These are phyloP conservation scores for Microtus richardsoni DNA, from an alignment of 2,113 vertebrate genomes.

Conservation along the genomic window DNA sequence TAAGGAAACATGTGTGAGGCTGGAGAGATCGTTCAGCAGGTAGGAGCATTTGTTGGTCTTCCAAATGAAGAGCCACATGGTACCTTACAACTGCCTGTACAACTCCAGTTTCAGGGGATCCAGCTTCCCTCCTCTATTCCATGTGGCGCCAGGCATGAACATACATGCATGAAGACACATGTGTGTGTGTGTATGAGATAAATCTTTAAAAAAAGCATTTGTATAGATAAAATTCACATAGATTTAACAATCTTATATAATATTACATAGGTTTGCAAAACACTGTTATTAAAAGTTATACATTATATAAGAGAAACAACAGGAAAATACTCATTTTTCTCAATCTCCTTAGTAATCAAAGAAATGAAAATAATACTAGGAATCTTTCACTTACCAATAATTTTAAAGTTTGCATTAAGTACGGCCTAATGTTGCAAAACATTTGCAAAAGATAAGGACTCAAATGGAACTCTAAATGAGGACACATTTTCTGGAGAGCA, in stretches of 20 bases:
- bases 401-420: slow-evolving; percentile 12
- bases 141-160: not conserved
- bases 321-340: not conserved
- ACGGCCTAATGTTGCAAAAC: not conserved
- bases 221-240: not conserved
- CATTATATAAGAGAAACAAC: not conserved
- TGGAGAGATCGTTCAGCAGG: not conserved
- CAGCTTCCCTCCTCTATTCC: not conserved
- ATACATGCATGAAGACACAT: not conserved
- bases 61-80: not conserved
- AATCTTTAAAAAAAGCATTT: not conserved
- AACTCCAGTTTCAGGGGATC: not conserved
- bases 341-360: not conserved
- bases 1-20: not conserved
- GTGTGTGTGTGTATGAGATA: too few relatives aligned
- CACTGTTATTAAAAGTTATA: not conserved
- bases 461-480: not conserved
- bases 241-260: not conserved
- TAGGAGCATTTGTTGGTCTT: not conserved
- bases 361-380: slow-evolving; percentile 27
- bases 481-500: slow-evolving; percentile 25
- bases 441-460: not conserved
- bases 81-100: not conserved
- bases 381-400: not conserved
- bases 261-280: not conserved